phyloP scores from a whole-genome alignment of 2,797 vertebrate genomes.

The Labeo calbasu region DNA sequence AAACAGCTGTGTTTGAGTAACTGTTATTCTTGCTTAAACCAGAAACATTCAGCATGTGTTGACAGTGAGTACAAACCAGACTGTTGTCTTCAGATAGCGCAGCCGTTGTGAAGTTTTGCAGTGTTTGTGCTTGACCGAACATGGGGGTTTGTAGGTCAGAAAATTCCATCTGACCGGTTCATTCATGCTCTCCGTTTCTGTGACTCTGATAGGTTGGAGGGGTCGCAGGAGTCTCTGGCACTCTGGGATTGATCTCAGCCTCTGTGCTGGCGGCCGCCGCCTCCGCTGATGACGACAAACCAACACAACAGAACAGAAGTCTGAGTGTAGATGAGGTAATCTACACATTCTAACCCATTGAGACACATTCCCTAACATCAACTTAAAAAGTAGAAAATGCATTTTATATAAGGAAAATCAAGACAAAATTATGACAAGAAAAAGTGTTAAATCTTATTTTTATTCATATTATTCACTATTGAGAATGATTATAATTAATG shows the following conservation, averaged over 20 bases:
- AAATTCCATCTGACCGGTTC: neutral
- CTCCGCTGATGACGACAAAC: slow-evolving; percentile 73
- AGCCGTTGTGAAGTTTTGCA: neutral
- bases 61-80: neutral
- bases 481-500: neutral
- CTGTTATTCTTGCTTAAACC: neutral
- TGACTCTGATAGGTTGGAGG: slow-evolving; percentile 70
- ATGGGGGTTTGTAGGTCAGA: neutral
- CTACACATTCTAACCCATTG: neutral
- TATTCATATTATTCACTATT: too few species aligned
- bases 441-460: too few species aligned
- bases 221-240: slow-evolving; percentile 73
- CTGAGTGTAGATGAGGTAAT: slow-evolving; percentile 79
- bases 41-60: slow-evolving; percentile 4
- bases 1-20: neutral
- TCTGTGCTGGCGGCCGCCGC: slow-evolving; percentile 79
- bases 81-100: neutral
- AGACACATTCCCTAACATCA: too few species aligned
- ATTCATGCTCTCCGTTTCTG: neutral
- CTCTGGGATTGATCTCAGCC: slow-evolving; percentile 74
- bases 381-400: neutral
- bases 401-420: neutral
- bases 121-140: neutral
- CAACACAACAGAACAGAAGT: slow-evolving; percentile 27
- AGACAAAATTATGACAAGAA: neutral